Percentiles rank a stretch among this genome's conserved stretches.
phyloP scores from a whole-genome alignment of 1,140 invertebrate species.

The Drusus annulatus region DNA sequence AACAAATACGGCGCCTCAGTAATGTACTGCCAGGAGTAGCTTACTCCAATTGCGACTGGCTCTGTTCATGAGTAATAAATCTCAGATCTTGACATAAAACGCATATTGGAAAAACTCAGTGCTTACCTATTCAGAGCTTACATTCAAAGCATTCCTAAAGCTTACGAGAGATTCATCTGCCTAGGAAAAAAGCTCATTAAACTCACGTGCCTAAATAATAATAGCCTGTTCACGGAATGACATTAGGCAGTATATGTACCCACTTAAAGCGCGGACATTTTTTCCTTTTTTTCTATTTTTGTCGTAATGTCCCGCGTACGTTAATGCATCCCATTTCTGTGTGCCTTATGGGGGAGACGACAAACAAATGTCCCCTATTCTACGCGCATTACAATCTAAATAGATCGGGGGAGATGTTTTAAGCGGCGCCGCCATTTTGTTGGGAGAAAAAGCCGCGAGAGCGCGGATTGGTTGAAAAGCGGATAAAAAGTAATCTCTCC shows the following conservation, averaged over 20 bases:
- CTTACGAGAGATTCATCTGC: conserved; percentile 12
- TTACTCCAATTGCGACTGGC: too few species aligned
- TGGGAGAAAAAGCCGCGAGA: not conserved
- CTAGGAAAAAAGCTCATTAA: not conserved
- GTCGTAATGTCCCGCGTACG: conserved; percentile 14
- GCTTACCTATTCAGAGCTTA: not conserved
- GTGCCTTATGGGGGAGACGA: conserved; percentile 12
- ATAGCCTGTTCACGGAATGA: conserved; percentile 14
- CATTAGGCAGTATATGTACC: not conserved
- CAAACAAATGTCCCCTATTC: conserved; percentile 40
- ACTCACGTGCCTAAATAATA: conserved; percentile 17
- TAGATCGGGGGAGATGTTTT: conserved; percentile 17
- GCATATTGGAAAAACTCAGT: not conserved
- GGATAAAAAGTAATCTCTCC: not conserved
- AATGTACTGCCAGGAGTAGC: too few species aligned
- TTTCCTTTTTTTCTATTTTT: conserved; percentile 33
- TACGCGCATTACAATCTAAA: not conserved
- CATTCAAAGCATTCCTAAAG: not conserved
- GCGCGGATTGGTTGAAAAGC: conserved; percentile 26
- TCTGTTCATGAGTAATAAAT: too few species aligned
- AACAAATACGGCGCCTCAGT: too few species aligned
- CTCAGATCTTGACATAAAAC: too few species aligned
- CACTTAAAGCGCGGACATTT: not conserved
- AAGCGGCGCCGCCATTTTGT: conserved; percentile 18
- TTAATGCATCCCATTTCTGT: conserved; percentile 33